phyloP scores from a whole-genome alignment of 1,140 invertebrate species.

The Tigriopus japonicus region DNA sequence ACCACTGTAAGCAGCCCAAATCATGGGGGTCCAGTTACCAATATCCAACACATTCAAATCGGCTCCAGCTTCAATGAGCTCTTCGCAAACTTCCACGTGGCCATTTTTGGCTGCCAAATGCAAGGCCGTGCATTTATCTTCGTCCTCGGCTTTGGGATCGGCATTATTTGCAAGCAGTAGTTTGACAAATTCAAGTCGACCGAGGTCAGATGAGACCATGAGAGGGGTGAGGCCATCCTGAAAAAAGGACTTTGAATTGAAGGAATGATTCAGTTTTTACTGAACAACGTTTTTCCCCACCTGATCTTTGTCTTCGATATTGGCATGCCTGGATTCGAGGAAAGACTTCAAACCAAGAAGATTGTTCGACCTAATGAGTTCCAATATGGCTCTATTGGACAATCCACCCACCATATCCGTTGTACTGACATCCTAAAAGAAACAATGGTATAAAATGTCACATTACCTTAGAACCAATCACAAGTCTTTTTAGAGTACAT shows the following conservation, averaged over 20 bases:
- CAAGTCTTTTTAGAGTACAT: too few relatives aligned
- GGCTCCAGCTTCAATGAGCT: constrained; percentile 69
- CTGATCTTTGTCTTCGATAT: background rate
- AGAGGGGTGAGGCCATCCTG: constrained; percentile 79
- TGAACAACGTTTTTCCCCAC: background rate
- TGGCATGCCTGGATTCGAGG: background rate
- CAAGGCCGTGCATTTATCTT: constrained; percentile 80
- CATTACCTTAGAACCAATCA: too few relatives aligned
- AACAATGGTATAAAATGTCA: too few relatives aligned
- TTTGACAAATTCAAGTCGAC: constrained; percentile 55
- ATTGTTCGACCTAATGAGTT: background rate
- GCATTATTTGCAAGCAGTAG: constrained; percentile 64
- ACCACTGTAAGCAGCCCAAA: constrained; percentile 95
- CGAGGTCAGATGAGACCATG: constrained; percentile 63
- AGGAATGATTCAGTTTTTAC: background rate
- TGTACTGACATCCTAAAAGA: too few relatives aligned
- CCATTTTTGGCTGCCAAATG: constrained; percentile 78
- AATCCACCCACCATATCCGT: too few relatives aligned
- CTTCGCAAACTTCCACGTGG: constrained; percentile 53
- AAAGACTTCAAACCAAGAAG: background rate
- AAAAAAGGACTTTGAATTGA: constrained; percentile 17
- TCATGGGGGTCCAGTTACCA: constrained; percentile 87
- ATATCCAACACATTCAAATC: constrained; percentile 76
- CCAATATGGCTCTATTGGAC: background rate
- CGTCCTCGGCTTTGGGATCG: constrained; percentile 72